Evolutionary conservation across 2,888 invertebrate species (phyloP), one percentile per base, ranked within the genome.

Genomic region (Tenthredo distinguenda): DNA sequence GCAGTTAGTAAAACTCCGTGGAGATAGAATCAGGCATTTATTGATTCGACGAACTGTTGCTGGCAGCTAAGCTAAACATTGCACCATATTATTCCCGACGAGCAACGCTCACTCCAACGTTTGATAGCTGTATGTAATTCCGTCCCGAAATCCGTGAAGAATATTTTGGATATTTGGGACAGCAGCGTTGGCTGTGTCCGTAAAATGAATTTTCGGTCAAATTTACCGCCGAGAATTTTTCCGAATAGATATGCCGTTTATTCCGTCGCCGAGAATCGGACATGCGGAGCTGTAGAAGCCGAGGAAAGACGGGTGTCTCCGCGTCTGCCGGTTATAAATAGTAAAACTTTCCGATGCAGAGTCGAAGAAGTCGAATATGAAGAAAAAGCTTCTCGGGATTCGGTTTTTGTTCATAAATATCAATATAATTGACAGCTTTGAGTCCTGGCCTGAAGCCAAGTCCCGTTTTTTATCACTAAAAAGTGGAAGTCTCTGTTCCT

Each of bases 41-140:
- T 77, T 77, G 77, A 77, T 77, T 77, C 34, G 77, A 77, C 40
- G 40, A 40, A 3, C 1, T 5, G 21, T 62, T 9, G 40, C 83
- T 83, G 68, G 34, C 83, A 71, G 83, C 83, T 83, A 71, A 83
- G 34, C 47, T 71, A 83, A 71, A 83, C 47, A 71, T 71, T 83
- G 31, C 47, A 47, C 47, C 15, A 81, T 26, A 26, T 34, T n/a
- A 50, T 15, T 31, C 6, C 5, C 5, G 31, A 50, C 76, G 15
- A 76, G 50, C 5, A 50, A 43, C 50, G 6, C 31, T 21, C 47
- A 76, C 31, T 50, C 50, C 31, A 37, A 12, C 31, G 15, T 76
- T 47, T 82, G 5, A 65, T 82, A 40, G 26, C 21, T n/a, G 58
- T 62, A 40, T 55, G n/a, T 1, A 18, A 65, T 84, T 65, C n/a